phyloP scores from a whole-genome alignment of 2,797 vertebrate genomes.

The Emydoidea blandingii region DNA sequence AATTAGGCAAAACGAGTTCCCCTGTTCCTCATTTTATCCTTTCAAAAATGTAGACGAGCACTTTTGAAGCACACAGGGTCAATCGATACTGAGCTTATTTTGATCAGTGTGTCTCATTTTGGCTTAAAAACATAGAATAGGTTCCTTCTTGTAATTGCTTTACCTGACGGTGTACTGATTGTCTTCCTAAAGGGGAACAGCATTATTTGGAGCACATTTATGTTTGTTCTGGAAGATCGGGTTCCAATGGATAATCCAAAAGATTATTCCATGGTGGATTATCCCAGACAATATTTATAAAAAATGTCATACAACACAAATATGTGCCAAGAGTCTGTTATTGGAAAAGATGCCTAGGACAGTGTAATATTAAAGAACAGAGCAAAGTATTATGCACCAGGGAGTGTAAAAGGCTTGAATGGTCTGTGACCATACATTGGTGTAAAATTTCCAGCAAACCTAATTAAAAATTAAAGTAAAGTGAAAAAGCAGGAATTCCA shows the following conservation, averaged over 20 bases:
- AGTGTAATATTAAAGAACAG: constrained; percentile 28
- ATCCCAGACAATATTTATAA: constrained; percentile 44
- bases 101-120: not conserved
- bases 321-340: constrained; percentile 6
- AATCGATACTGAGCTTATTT: not conserved
- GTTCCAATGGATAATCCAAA: constrained; percentile 34
- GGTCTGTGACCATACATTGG: not conserved
- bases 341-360: constrained; percentile 37
- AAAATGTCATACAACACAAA: constrained; percentile 48
- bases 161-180: not conserved
- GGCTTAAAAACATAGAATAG: not conserved
- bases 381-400: not conserved
- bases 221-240: constrained; percentile 3
- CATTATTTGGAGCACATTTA: not conserved
- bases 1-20: not conserved
- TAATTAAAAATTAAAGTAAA: not conserved
- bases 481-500: not conserved
- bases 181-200: constrained; percentile 4
- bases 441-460: not conserved
- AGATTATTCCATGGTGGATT: constrained; percentile 51
- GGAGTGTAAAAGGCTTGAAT: not conserved
- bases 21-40: not conserved
- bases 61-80: not conserved
- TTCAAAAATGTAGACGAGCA: not conserved
- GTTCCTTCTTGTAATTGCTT: not conserved